phyloP scores from a whole-genome alignment of 1,140 invertebrate genomes.

The Platyscapa corneri region DNA sequence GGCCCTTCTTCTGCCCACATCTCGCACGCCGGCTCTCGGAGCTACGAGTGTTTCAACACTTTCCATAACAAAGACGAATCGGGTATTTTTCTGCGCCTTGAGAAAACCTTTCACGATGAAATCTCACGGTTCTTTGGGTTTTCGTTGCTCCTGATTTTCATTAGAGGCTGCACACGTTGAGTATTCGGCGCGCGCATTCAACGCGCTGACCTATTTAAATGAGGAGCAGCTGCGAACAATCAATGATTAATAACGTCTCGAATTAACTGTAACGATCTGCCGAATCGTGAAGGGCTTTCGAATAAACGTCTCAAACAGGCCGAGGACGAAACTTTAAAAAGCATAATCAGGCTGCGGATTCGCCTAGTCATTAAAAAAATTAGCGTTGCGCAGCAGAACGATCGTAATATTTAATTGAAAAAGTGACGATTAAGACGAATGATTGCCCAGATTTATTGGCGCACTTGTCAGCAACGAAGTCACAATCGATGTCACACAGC shows the following conservation, averaged over 20 bases:
- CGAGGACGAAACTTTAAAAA: too few species aligned
- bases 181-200: not conserved
- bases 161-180: not conserved
- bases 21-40: not conserved
- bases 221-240: not conserved
- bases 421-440: too few species aligned
- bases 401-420: too few species aligned
- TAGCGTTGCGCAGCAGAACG: too few species aligned
- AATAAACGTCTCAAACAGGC: too few species aligned
- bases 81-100: slow-evolving; percentile 2
- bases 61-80: slow-evolving; percentile 21
- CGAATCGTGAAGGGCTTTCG: not conserved
- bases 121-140: slow-evolving; percentile 25
- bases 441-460: too few species aligned
- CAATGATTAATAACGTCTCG: not conserved
- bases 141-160: not conserved
- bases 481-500: too few species aligned
- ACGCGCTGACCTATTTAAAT: not conserved
- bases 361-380: too few species aligned
- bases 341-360: too few species aligned
- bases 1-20: not conserved
- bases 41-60: not conserved
- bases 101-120: not conserved
- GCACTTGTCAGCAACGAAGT: too few species aligned
- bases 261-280: not conserved